Base-by-base conservation (phyloP, 2,113 vertebrate genomes). In the Onychorhynchus coronatus region DNA sequence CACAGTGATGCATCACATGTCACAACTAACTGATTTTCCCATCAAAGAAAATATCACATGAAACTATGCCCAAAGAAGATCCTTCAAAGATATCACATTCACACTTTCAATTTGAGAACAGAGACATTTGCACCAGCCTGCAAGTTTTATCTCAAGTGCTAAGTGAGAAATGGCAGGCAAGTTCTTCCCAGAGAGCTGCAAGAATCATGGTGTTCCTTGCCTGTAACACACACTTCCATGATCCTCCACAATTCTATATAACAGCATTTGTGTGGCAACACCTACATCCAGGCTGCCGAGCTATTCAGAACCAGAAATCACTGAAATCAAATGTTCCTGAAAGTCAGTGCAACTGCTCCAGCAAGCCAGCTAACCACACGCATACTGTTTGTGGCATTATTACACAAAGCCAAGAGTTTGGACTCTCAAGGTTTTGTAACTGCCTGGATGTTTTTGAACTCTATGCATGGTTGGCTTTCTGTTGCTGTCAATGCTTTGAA, bases 391-490 rank as follows among this genome's bases (percentile, higher is more conserved):
- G 30, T 31, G 31, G 44, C 39, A 46, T n/a, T 80, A 71, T 44
- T 72, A 55, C 62, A 73, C 42, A 49, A 61, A 77, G n/a, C 14
- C 33, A 12, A 41, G 12, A 75, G 53, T 74, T 56, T 53, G 27
- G 12, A 5, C 28, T 20, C 52, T 71, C 15, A 15, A 66, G 3
- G 8, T 30, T 91, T 55, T 5, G 0, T 35, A 82, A 94, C 50
- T 76, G 35, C 14, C 39, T 65, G 44, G 11, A 77, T 52, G 28
- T 53, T 92, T 87, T 55, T 61, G 27, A 93, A 16, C 55, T 61
- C 37, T 39, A 5, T 0, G 1, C 7, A 12, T 3, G 3, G 35
- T 4, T 71, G 31, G 0, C 3, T 52, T 89, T 81, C 71, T 77
- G 28, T 21, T 56, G 33, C 41, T 72, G 10, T 25, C 49, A 81